Base-by-base conservation (phyloP, 2,888 invertebrate species). In the Caenorhabditis zanzibari region DNA sequence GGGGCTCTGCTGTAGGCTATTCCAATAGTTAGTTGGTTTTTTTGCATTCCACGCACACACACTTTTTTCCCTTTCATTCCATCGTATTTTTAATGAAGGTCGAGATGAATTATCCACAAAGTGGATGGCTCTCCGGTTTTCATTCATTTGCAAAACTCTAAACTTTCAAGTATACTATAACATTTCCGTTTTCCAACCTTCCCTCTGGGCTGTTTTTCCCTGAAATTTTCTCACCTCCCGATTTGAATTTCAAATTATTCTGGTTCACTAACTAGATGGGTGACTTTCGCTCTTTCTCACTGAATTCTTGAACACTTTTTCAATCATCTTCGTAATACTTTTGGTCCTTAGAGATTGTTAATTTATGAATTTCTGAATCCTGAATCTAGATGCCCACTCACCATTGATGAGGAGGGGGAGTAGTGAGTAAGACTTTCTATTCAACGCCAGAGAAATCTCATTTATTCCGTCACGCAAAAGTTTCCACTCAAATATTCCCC, bases 391-490 rank as follows among this genome's bases (percentile, higher is more conserved):
- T 24, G 19, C 22, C 24, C 14, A 6, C 9, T 24, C 0, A 24
- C 12, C 24, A 22, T 24, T 35, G 38, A 59, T 41, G 47, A 59
- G 59, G 66, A 38, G 44, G 16, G 19, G n/a, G 7, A 10, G 44
- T n/a, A 41, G 68, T 61, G 59, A 61, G 68, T 68, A 68, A 76
- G 41, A 5, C 41, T 63, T 59, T 38, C 61, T 58, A 56, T 66
- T 54, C 74, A 56, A 19, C 28, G n/a, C 26, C 75, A 76, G 38
- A 76, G 64, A 71, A 79, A 79, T 79, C 79, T 79, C 79, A 79
- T 79, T 79, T 79, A 79, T 79, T 79, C 79, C 54, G 44, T 47
- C 79, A 79, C 79, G 79, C 79, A 44, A 79, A 79, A 41, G 64
- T 71, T 79, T 71, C 69, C 61, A 49, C 59, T 63, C 22, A 38